Evolutionary conservation across 2,113 vertebrate genomes (phyloP).

Genomic region (Gopherus flavomarginatus): DNA sequence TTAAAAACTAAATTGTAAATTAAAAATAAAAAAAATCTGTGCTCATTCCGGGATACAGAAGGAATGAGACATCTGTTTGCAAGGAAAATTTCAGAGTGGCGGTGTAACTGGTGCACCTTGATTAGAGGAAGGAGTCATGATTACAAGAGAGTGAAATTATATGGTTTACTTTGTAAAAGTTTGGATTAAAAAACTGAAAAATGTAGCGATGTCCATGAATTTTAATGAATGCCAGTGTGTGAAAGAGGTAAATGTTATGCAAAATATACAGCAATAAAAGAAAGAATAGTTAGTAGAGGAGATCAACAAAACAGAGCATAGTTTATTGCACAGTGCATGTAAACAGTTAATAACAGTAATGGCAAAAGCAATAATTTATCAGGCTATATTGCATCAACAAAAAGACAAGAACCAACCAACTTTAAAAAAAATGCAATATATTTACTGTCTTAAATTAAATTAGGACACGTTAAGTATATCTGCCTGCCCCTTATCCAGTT

Average conservation of each 20-base stretch:
- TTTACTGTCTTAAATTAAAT: background rate
- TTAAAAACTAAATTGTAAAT: background rate
- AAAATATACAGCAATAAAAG: background rate
- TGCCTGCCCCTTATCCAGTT: background rate
- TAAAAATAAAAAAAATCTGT: background rate
- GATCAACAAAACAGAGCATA: rapidly evolving
- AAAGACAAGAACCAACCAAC: background rate
- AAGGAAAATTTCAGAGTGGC: background rate
- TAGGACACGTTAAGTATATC: background rate
- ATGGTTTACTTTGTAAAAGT: background rate
- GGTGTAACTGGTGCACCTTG: background rate
- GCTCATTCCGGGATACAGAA: background rate
- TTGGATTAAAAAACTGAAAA: background rate
- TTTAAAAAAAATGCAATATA: background rate
- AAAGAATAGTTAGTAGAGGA: background rate
- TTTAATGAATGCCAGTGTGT: background rate
- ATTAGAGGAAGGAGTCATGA: background rate
- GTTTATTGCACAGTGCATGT: background rate
- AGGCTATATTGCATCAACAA: background rate
- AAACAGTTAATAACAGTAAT: background rate
- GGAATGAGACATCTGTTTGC: background rate
- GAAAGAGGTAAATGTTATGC: background rate
- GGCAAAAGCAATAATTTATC: background rate
- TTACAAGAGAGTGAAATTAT: background rate
- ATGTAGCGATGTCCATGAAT: rapidly evolving